Evolutionary conservation across 1,140 invertebrate genomes (phyloP).

Genomic region (Pectinophora gossypiella): DNA sequence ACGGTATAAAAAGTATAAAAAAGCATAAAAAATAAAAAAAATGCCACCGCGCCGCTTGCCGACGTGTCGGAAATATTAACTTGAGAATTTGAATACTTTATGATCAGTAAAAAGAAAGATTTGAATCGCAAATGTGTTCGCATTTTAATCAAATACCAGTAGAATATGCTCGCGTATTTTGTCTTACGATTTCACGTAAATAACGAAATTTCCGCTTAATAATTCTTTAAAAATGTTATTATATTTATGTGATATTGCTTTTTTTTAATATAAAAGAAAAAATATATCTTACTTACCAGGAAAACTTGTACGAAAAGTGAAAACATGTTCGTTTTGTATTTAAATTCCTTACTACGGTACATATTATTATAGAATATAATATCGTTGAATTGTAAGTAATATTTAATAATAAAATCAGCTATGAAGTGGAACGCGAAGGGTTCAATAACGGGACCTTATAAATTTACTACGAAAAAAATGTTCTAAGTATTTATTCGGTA

Average conservation of each 20-base stretch:
- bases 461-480: slow-evolving; percentile 3
- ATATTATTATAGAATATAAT: no score
- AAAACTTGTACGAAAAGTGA: no score
- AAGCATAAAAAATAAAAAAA: slow-evolving; percentile 13
- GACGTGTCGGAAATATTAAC: slow-evolving; percentile 67
- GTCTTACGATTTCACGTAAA: background rate
- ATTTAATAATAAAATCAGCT: no score
- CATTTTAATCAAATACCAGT: slow-evolving; percentile 54
- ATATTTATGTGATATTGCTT: no score
- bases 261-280: no score
- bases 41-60: slow-evolving; percentile 21
- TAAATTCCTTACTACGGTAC: no score
- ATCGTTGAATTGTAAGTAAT: no score
- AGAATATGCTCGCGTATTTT: background rate
- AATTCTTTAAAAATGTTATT: no score
- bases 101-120: slow-evolving; percentile 69
- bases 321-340: no score
- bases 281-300: no score
- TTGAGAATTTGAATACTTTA: slow-evolving; percentile 67
- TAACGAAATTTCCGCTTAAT: no score
- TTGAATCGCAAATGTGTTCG: slow-evolving; percentile 67
- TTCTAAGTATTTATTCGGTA: slow-evolving; percentile 20
- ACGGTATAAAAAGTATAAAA: background rate
- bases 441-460: background rate
- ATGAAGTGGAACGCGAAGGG: no score